Evolutionary conservation across 1,140 invertebrate genomes (phyloP), one percentile per base, ranked within the genome.

Genomic region (Antheraea pernyi): DNA sequence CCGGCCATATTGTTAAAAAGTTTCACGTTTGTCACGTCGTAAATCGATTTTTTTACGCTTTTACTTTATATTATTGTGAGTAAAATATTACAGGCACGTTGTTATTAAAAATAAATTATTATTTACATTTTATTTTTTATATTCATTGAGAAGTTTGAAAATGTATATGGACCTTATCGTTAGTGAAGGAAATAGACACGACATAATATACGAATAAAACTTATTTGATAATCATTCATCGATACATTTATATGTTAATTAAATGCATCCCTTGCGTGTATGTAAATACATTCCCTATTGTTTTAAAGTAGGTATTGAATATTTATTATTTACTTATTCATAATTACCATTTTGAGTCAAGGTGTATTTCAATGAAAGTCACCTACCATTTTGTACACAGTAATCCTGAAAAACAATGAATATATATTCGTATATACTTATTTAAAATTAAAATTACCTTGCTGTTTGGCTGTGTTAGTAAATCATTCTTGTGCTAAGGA

Each of bases 21-120:
- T 76, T 65, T 59, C 71, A 69, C 74, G 73, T 78, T 82, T 81
- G 81, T 85, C 80, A 82, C 80, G 67, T 82, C 79, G 80, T 83
- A 80, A 82, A 80, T 80, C 64, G 46, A 7, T 22, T 69, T 68
- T 72, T 76, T 74, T 76, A 79, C 70, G 70, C 60, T 7, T 65
- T 75, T 69, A 66, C 65, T 71, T 36, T 67, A 42, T 30, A 22
- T 16, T 62, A 74, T 53, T 53, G 9, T n/a, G 5, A 53, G 46
- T 53, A 59, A 70, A 69, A 71, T 48, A 68, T 62, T 46, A 53
- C 48, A 39, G 7, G n/a, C 16, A 37, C 13, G 48, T 60, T 22
- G n/a, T 59, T 59, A 42, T 42, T 42, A 42, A 42, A 42, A 39
- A 67, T 30, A 59, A 19, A 59, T 60, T 59, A n/a, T 62, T 19